Percentiles rank a stretch among this genome's conserved stretches.
Evolutionary conservation across 2,888 invertebrate species (phyloP).

Genomic region (Agonopterix arenella): DNA sequence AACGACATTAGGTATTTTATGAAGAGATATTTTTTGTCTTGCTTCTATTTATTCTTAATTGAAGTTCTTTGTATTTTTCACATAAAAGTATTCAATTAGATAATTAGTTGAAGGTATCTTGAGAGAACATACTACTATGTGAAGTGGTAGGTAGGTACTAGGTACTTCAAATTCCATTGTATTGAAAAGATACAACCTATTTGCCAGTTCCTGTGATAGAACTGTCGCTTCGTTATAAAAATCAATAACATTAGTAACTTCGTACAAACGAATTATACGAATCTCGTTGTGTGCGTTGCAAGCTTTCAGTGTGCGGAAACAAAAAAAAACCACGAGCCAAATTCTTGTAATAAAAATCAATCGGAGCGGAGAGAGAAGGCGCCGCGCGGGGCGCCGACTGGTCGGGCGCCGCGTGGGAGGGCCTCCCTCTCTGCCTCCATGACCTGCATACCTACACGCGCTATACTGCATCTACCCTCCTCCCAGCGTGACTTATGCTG

Average conservation of each 20-base stretch:
- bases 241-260: constrained; percentile 75
- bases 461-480: constrained; percentile 58
- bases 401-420: constrained; percentile 46
- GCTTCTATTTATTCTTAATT: too few relatives aligned
- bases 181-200: constrained; percentile 12
- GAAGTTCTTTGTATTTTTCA: too few relatives aligned
- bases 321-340: constrained; percentile 71
- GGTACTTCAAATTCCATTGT: too few relatives aligned
- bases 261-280: constrained; percentile 75
- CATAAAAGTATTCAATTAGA: too few relatives aligned
- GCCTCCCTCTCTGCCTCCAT: constrained; percentile 25
- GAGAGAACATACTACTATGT: too few relatives aligned
- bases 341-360: constrained; percentile 78
- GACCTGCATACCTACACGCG: constrained; percentile 45
- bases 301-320: constrained; percentile 63
- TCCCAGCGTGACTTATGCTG: constrained; percentile 9
- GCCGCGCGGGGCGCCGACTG: constrained; percentile 66
- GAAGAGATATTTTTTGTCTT: too few relatives aligned
- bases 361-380: constrained; percentile 75
- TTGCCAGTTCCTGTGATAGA: constrained; percentile 24
- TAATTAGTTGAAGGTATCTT: too few relatives aligned
- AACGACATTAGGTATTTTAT: too few relatives aligned
- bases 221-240: constrained; percentile 68
- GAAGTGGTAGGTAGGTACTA: too few relatives aligned
- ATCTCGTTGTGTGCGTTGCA: constrained; percentile 61